Evolutionary conservation across 2,113 vertebrate genomes (phyloP), one percentile per base, ranked within the genome.

Genomic region (Copsychus sechellarum): DNA sequence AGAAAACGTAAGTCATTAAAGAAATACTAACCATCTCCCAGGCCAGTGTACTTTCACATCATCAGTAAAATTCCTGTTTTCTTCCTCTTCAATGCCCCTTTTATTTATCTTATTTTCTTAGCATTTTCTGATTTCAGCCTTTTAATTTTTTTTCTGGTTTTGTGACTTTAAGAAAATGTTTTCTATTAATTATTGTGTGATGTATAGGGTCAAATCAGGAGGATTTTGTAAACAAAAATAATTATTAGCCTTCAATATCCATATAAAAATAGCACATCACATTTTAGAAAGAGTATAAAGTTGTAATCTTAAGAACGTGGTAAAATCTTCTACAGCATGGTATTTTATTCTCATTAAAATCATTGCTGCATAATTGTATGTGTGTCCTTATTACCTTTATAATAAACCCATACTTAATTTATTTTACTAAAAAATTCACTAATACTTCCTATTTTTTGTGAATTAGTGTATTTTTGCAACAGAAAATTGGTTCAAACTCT

Each of bases 321-420:
- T 67, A 93, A 86, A 82, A 96, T 72, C 65, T 94, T 96, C 67
- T 60, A 42, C 38, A 54, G 56, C 61, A 76, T 5, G 51, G 48
- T 29, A 77, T 86, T 84, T 76, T 81, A 50, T 88, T 96, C 80
- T 93, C 60, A 92, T 93, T 93, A 92, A 31, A 96, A 90, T 85
- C 10, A 72, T 14, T 92, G 29, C 57, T 45, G 69, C 48, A 36
- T 86, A 93, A 94, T 79, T 84, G 43, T 38, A 70, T 95, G 87
- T 80, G 7, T 77, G 43, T 69, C 72, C 60, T 93, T 78, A 66
- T 72, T 92, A 82, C 6, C 71, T 82, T 95, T 76, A 51, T 78
- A 88, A 84, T 69, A 96, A 69, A 90, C 28, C 43, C 79, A 79
- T 36, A 61, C 29, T 88, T 81, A 87, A 50, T 53, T 69, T 23